Conservation (phyloP, 2,797 vertebrate species). For the Centropyge bicolor region DNA sequence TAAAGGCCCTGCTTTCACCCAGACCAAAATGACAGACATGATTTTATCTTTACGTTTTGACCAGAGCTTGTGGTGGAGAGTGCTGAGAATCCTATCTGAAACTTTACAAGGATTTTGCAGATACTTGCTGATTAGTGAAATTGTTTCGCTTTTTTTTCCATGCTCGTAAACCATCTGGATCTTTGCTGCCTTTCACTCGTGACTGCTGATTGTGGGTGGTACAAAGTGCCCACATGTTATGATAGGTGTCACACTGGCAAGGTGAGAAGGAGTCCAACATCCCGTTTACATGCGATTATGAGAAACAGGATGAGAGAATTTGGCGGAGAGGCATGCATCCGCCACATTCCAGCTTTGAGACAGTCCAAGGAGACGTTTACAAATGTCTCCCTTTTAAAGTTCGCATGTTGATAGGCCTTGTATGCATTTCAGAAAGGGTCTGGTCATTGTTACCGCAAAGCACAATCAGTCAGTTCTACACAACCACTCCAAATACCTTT, state of each 20-base stretch:
- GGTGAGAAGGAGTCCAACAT: conserved; percentile 1
- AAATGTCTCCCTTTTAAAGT: conserved; percentile 49
- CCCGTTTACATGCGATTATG: conserved; percentile 6
- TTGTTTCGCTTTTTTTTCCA: conserved; percentile 40
- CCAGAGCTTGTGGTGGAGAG: conserved; percentile 66
- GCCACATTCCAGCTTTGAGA: conserved; percentile 35
- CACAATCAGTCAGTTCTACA: conserved; percentile 30
- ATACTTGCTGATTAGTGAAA: conserved; percentile 62
- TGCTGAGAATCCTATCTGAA: conserved; percentile 69
- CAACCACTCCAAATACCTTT: conserved; percentile 37
- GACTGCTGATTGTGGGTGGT: conserved; percentile 21
- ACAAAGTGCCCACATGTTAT: conserved; percentile 2
- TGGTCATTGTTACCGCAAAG: conserved; percentile 44
- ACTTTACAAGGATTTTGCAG: conserved; percentile 56
- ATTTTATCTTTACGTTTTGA: conserved; percentile 83
- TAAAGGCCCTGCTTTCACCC: conserved; percentile 77
- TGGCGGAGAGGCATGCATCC: neutral
- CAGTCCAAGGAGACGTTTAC: conserved; percentile 25
- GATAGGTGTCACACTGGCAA: conserved; percentile 38
- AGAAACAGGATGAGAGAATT: conserved; percentile 28
- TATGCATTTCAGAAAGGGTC: conserved; percentile 14
- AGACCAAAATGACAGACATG: conserved; percentile 86
- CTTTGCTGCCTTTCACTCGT: conserved; percentile 17
- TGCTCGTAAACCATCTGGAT: conserved; percentile 24
- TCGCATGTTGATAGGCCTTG: conserved; percentile 28